These are phyloP conservation scores for Meandrina meandrites DNA, from an alignment of 92 coral and sea anemone species.

Conservation along the genomic window DNA sequence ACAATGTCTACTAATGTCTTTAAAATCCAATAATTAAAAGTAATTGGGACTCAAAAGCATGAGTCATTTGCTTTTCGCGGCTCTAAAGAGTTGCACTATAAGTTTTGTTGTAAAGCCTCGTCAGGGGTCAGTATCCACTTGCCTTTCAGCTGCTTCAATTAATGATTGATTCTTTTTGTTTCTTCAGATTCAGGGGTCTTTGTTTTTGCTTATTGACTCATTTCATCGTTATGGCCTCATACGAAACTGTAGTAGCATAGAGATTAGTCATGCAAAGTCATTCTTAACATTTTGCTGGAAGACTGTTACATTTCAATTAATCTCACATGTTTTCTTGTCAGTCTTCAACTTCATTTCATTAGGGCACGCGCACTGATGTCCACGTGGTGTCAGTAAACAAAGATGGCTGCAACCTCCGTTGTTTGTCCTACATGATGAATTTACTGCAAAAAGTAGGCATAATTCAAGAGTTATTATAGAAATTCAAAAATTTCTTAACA, in stretches of 20 bases:
- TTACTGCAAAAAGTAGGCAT: not conserved
- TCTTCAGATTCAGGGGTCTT: too few relatives aligned
- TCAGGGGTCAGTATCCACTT: too few relatives aligned
- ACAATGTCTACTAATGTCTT: too few relatives aligned
- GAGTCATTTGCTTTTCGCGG: too few relatives aligned
- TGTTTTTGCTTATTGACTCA: not conserved
- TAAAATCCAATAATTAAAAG: too few relatives aligned
- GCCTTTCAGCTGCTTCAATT: too few relatives aligned
- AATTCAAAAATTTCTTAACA: not conserved
- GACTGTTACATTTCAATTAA: not conserved
- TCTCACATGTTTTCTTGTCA: conserved; percentile 53
- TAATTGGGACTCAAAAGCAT: too few relatives aligned
- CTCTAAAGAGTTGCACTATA: too few relatives aligned
- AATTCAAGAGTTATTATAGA: not conserved
- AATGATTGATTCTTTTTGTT: too few relatives aligned
- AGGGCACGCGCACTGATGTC: conserved; percentile 68
- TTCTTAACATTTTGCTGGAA: too few relatives aligned
- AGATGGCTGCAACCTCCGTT: conserved; percentile 86
- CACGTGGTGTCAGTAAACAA: conserved; percentile 56
- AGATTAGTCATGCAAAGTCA: not conserved
- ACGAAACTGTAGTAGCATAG: not conserved
- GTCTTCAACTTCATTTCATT: conserved; percentile 44
- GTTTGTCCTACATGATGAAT: conserved; percentile 48
- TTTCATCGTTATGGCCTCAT: not conserved
- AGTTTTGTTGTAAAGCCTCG: too few relatives aligned